Evolutionary conservation across 2,797 vertebrate species (phyloP).

Genomic region (Gymnoscopelus microlampas): DNA sequence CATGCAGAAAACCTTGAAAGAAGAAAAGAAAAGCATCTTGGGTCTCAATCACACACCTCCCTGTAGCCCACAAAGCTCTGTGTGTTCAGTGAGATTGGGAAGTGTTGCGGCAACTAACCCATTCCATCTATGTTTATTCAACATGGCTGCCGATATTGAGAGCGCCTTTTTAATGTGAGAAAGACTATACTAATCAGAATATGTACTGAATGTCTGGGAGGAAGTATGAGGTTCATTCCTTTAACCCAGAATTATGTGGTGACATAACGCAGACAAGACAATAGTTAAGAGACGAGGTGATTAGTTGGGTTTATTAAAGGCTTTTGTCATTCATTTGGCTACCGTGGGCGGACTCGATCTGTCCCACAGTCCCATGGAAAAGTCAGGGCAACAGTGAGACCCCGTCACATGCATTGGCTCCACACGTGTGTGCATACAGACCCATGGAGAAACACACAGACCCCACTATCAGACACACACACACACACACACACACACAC

Average conservation of each 20-base stretch:
- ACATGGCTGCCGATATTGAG: too few relatives aligned
- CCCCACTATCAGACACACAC: not conserved
- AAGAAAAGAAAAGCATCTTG: too few relatives aligned
- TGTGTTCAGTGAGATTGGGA: too few relatives aligned
- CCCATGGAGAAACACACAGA: not conserved
- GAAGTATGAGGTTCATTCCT: too few relatives aligned
- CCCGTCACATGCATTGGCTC: slow-evolving; percentile 5
- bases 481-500: not conserved
- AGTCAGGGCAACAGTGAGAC: slow-evolving; percentile 7
- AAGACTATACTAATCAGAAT: too few relatives aligned
- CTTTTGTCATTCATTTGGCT: not conserved
- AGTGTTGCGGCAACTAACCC: too few relatives aligned
- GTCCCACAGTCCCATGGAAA: not conserved
- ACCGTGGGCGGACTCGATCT: not conserved
- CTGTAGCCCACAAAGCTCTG: too few relatives aligned
- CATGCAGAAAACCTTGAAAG: too few relatives aligned
- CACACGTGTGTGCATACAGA: not conserved
- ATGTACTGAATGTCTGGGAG: too few relatives aligned
- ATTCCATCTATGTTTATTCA: too few relatives aligned
- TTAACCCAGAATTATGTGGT: not conserved
- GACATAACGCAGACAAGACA: not conserved
- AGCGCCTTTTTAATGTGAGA: too few relatives aligned
- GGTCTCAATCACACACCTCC: too few relatives aligned
- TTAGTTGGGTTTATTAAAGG: not conserved
- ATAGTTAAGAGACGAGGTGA: not conserved